A percentile compares a stretch with the other conserved stretches of the same genome.
Evolutionary conservation across 2,797 vertebrate species (phyloP).

Genomic region (Schizopygopsis pylzovi): DNA sequence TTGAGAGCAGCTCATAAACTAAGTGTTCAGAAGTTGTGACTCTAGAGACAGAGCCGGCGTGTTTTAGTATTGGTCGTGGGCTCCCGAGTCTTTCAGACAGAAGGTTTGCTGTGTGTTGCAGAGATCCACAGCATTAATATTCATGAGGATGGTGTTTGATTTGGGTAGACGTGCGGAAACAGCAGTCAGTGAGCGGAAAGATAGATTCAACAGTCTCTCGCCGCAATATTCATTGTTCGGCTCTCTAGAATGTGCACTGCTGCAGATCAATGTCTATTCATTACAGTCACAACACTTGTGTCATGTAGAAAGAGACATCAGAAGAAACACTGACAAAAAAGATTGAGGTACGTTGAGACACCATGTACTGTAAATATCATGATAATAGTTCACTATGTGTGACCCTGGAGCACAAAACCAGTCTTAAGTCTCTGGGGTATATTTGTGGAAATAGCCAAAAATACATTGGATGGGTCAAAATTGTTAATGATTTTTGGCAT

Average conservation of each 20-base stretch:
- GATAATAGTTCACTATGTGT: too few species aligned
- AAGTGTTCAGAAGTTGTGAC: not conserved
- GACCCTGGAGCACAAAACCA: too few species aligned
- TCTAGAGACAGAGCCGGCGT: not conserved
- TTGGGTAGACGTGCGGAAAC: slow-evolving; percentile 47
- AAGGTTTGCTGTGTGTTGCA: slow-evolving; percentile 14
- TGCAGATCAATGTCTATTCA: not conserved
- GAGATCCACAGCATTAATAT: slow-evolving; percentile 55
- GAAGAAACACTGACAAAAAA: not conserved
- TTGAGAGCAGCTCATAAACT: not conserved
- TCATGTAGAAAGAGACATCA: not conserved
- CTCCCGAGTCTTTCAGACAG: not conserved
- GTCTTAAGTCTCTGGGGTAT: too few species aligned
- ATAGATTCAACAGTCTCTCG: slow-evolving; percentile 19
- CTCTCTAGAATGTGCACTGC: not conserved
- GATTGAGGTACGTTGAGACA: too few species aligned
- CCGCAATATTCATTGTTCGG: not conserved
- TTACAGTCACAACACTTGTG: not conserved
- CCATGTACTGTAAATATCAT: too few species aligned
- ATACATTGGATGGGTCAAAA: too few species aligned
- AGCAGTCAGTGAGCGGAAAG: slow-evolving; percentile 13
- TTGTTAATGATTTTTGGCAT: too few species aligned
- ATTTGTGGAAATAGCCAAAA: too few species aligned
- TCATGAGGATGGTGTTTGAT: slow-evolving; percentile 56
- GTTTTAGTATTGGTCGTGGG: slow-evolving; percentile 2